Evolutionary conservation across 2,888 invertebrate genomes (phyloP), one percentile per base, ranked within the genome.

Genomic region (Drosophila differens): DNA sequence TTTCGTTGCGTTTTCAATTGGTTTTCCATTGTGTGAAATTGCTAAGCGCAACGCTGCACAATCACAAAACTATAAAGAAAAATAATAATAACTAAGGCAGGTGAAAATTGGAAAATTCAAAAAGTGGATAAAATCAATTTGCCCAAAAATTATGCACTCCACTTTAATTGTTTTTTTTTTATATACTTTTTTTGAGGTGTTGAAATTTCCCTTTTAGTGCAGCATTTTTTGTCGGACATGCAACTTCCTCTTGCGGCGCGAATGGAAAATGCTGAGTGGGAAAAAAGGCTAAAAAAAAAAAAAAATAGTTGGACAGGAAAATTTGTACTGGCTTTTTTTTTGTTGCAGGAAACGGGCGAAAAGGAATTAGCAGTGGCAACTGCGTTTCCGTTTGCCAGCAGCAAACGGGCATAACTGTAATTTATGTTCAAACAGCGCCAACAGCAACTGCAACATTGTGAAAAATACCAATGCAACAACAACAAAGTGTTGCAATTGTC

Each of bases 311-410:
- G 61, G 33, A 22, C 47, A 39, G 51, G 49, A 54, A 70, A 58
- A n/a, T 70, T 69, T 68, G 14, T 16, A 10, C n/a, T 16, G 9
- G 12, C n/a, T n/a, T 28, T 37, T 25, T 35, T 7, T 19, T 25
- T 41, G n/a, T 64, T 25, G 25, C 80, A 74, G 89, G 83, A 85
- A 85, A 76, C 70, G 60, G 44, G 37, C 75, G 60, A 79, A 86
- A 79, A 83, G 89, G 89, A 88, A 85, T 90, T 79, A 84, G 77
- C 81, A 77, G 70, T 83, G 76, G 76, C 76, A 85, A 86, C 87
- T 76, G 86, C 57, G 66, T 84, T 88, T 88, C 87, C 91, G 89
- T 68, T 88, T 2, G 58, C 16, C 57, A 7, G 37, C 25, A 25
- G 68, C 60, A 55, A 51, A 39, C 39, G 28, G 39, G n/a, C 28